Percentiles rank a stretch among this genome's conserved stretches.
phyloP scores from a whole-genome alignment of 2,113 vertebrate species.

The Tachycineta bicolor region DNA sequence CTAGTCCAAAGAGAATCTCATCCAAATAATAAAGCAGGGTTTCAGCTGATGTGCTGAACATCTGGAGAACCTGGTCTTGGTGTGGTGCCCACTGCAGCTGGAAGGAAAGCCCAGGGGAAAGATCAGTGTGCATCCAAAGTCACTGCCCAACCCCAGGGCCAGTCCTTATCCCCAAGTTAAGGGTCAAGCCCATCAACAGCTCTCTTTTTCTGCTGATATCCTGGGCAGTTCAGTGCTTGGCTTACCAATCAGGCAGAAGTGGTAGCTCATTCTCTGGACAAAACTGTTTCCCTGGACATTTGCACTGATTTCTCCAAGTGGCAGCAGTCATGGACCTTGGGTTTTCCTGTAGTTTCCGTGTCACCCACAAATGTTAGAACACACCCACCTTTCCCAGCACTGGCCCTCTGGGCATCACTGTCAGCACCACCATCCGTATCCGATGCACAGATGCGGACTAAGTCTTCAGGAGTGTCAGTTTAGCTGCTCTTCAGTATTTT shows the following conservation, averaged over 20 bases:
- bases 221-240: neutral
- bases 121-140: neutral
- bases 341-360: neutral
- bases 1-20: neutral
- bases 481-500: neutral
- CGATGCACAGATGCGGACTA: rapidly evolving
- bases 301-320: neutral
- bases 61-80: neutral
- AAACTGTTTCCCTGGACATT: neutral
- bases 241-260: neutral
- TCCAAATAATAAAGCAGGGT: neutral
- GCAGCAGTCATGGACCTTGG: neutral
- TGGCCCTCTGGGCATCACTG: neutral
- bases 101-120: neutral
- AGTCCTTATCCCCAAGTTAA: neutral
- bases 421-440: neutral
- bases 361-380: neutral
- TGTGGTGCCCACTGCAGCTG: neutral
- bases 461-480: neutral
- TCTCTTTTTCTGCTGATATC: neutral
- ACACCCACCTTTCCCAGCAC: neutral
- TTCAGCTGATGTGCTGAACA: neutral
- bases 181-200: neutral
- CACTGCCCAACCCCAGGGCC: neutral
- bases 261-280: neutral